Base-by-base conservation (phyloP, 2,888 invertebrate genomes). In the Pammene aurita region DNA sequence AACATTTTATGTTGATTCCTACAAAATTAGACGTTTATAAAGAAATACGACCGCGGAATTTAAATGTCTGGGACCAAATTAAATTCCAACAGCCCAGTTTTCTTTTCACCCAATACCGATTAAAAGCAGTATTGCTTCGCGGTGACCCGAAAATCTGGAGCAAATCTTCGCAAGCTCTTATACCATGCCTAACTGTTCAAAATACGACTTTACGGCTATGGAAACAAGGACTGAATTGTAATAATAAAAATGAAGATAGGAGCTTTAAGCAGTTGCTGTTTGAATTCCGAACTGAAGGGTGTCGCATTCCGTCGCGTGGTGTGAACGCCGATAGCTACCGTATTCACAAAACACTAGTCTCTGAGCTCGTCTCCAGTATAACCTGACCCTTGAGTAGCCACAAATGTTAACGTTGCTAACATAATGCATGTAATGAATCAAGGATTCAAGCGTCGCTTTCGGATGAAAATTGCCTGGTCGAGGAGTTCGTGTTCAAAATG, bases 271-370 rank as follows among this genome's bases (percentile, higher is more conserved):
- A 50, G 10, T 62, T 38, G 34, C 9, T 10, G 38, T 41, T 62
- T 9, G 16, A 62, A 63, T 58, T 64, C 44, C 68, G 52, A 35
- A 54, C 68, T 58, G 63, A 68, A 68, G 67, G 67, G 63, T 63
- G 63, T 64, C 63, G 63, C 63, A 64, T 68, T 64, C 63, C 63
- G 68, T 62, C 62, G 62, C 62, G 58, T 57, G 71, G 72, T 72
- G 75, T 70, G 72, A 75, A 52, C 42, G 70, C 66, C 74, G 79
- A 78, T 78, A 77, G 71, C 58, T 44, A 18, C 6, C n/a, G 10
- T 10, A 58, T 58, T 58, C 26, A 58, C 14, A 26, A 58, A n/a
- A 34, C 44, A 46, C 44, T 54, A 0, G 34, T 34, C 7, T 54
- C 5, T 54, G 5, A 52, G 26, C 5, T 52, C 13, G 34, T 9